Conservation (phyloP, 2,797 vertebrate species). For the Rhinella marina region DNA sequence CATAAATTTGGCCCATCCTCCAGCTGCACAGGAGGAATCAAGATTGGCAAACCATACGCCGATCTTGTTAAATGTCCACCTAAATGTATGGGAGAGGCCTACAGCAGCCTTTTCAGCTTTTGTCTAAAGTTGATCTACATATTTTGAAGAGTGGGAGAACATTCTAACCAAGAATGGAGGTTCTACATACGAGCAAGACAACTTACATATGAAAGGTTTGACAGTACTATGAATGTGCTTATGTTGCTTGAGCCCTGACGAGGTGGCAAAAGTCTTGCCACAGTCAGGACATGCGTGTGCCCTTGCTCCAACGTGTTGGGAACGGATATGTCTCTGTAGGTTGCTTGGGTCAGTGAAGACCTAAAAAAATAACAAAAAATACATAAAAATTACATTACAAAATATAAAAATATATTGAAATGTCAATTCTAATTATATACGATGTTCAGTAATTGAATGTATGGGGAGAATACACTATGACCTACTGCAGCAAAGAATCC, state of each 20-base stretch:
- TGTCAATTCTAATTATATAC: background rate
- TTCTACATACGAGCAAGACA: conserved; percentile 70
- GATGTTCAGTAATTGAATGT: background rate
- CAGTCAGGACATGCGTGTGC: conserved; percentile 97
- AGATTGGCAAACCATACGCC: too few relatives aligned
- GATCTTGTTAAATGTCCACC: too few relatives aligned
- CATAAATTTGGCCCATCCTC: too few relatives aligned
- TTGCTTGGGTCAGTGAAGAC: conserved; percentile 99
- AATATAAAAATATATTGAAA: background rate
- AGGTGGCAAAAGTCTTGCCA: conserved; percentile 98
- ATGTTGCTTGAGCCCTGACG: conserved; percentile 97
- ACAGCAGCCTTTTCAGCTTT: background rate
- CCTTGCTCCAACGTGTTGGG: conserved; percentile 93
- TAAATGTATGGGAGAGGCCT: background rate
- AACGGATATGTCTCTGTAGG: conserved; percentile 97
- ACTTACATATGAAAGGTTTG: conserved; percentile 99
- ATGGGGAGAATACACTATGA: background rate
- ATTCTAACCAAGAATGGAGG: background rate
- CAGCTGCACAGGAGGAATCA: too few relatives aligned
- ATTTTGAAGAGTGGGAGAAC: background rate
- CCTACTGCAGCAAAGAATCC: background rate
- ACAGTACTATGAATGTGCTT: conserved; percentile 99
- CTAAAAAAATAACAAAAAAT: conserved; percentile 69
- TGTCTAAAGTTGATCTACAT: background rate
- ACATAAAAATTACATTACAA: conserved; percentile 21